Evolutionary conservation across 2,888 invertebrate species (phyloP).

Genomic region (Parochlus steinenii): DNA sequence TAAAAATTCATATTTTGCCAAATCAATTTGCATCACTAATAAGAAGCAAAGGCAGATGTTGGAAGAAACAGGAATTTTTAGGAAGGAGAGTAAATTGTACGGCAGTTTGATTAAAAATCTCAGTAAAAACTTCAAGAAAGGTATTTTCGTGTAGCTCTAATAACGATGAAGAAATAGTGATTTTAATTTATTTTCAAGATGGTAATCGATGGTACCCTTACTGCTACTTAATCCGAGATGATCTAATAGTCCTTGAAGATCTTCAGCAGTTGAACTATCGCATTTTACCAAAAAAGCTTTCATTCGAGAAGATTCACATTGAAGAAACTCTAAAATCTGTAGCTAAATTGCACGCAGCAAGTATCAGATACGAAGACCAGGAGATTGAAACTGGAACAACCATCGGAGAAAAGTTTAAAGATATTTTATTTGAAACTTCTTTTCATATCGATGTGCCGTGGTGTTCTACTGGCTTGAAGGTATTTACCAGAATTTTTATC

Average conservation of each 20-base stretch:
- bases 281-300: neutral
- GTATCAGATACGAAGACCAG: constrained; percentile 5
- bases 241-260: constrained; percentile 6
- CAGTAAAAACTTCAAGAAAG: neutral
- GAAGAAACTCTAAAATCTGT: constrained; percentile 3
- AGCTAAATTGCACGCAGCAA: constrained; percentile 6
- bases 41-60: constrained; percentile 5
- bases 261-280: constrained; percentile 1
- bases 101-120: neutral
- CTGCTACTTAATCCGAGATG: constrained; percentile 4
- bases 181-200: too few species aligned
- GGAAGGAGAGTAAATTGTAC: constrained; percentile 7
- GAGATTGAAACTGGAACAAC: neutral
- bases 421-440: constrained; percentile 10
- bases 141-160: too few species aligned
- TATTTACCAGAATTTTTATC: neutral
- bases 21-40: too few species aligned
- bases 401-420: constrained; percentile 3
- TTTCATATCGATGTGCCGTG: constrained; percentile 3
- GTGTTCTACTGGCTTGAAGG: constrained; percentile 6
- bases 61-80: constrained; percentile 7
- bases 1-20: too few species aligned
- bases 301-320: neutral
- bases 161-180: too few species aligned
- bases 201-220: constrained; percentile 6